Conservation (phyloP, 2,888 invertebrate genomes). For the Calameuta idolon region DNA sequence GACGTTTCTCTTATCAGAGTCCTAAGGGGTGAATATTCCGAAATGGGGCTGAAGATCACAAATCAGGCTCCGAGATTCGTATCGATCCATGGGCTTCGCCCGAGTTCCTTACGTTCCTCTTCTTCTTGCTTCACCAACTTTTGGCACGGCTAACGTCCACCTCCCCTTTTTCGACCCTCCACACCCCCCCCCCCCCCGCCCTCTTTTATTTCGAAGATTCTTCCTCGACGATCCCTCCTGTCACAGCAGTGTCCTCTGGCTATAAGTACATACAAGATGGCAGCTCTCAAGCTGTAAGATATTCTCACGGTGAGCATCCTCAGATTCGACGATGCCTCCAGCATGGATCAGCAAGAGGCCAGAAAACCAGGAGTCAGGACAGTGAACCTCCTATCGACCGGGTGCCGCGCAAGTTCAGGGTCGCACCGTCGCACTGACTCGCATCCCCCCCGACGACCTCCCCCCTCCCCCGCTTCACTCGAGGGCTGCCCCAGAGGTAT, state of each 20-base stretch:
- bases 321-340: neutral
- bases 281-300: neutral
- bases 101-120: neutral
- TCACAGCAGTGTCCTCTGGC: neutral
- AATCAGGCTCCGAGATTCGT: neutral
- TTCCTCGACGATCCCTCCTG: neutral
- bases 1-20: neutral
- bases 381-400: constrained; percentile 61
- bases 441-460: neutral
- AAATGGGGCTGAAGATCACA: neutral
- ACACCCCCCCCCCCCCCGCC: too few species aligned
- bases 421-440: constrained; percentile 48
- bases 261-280: neutral
- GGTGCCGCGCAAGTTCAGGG: constrained; percentile 38
- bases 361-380: constrained; percentile 47
- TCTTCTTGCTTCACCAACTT: neutral
- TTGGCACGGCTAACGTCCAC: neutral
- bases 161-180: neutral
- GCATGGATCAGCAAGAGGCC: constrained; percentile 35
- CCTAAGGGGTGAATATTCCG: neutral
- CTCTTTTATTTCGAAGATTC: neutral
- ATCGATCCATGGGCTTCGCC: neutral
- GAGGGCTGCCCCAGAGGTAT: constrained; percentile 27
- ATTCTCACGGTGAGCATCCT: neutral
- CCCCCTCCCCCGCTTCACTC: neutral